Evolutionary conservation across 2,797 vertebrate species (phyloP).

Genomic region (Eutrigla gurnardus): DNA sequence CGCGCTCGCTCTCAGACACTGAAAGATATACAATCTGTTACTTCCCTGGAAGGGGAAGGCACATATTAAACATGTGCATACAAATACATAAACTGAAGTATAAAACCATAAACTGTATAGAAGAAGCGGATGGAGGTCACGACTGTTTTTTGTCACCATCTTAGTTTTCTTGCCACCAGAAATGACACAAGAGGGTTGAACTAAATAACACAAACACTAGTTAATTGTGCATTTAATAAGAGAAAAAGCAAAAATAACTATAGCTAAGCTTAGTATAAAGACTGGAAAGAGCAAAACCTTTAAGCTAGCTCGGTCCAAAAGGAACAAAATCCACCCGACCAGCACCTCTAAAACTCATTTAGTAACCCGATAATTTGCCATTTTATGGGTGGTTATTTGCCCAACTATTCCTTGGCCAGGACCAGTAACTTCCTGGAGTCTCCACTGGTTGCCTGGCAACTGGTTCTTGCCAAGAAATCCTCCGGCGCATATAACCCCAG

Average conservation of each 20-base stretch:
- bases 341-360: not conserved
- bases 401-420: conserved; percentile 8
- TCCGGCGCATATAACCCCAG: not conserved
- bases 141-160: too few species aligned
- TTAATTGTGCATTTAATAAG: too few species aligned
- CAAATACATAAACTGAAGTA: too few species aligned
- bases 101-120: too few species aligned
- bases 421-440: not conserved
- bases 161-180: not conserved
- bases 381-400: not conserved
- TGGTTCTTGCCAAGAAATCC: not conserved
- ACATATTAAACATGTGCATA: too few species aligned
- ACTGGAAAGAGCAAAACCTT: not conserved
- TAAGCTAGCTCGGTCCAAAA: not conserved
- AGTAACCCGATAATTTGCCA: not conserved
- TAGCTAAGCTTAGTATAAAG: not conserved
- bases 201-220: too few species aligned
- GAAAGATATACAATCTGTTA: conserved; percentile 1
- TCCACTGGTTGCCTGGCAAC: conserved; percentile 5
- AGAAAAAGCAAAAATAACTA: not conserved
- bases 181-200: not conserved
- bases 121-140: too few species aligned
- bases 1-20: not conserved
- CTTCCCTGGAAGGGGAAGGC: not conserved
- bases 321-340: not conserved